Conservation (phyloP, 2,888 invertebrate genomes). For the Chrysolina haemoptera region DNA sequence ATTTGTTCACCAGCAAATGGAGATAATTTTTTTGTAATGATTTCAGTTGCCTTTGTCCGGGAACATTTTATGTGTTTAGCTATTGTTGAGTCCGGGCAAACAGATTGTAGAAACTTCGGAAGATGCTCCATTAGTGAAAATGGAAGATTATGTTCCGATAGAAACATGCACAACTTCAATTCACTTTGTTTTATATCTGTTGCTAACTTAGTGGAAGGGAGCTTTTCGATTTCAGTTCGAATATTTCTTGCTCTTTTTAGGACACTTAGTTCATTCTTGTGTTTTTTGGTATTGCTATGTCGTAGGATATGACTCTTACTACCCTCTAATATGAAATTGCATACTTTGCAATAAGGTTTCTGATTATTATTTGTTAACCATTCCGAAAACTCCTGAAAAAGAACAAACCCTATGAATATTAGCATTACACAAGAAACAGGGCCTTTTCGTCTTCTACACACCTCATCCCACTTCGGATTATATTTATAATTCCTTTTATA, state of each 20-base stretch:
- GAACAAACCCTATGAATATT: no score
- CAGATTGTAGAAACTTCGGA: no score
- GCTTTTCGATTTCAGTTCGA: constrained; percentile 6
- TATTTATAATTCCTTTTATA: constrained; percentile 4
- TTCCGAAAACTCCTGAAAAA: constrained; percentile 5
- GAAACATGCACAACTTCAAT: no score
- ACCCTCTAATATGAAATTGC: constrained; percentile 11
- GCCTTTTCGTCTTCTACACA: no score
- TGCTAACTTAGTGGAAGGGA: constrained; percentile 14
- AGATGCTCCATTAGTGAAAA: no score
- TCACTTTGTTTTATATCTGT: constrained; percentile 6
- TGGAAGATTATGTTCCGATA: no score
- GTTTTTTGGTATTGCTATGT: constrained; percentile 16
- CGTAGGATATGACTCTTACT: constrained; percentile 20
- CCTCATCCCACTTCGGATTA: not conserved
- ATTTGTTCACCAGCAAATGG: no score
- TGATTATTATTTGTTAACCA: not conserved
- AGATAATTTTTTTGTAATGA: no score
- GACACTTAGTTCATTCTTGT: not conserved
- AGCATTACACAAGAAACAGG: no score
- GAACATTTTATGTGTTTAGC: no score
- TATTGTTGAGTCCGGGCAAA: no score
- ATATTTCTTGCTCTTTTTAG: constrained; percentile 19
- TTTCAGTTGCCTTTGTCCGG: no score
- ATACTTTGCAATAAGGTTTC: constrained; percentile 19